phyloP scores from a whole-genome alignment of 2,113 vertebrate species.

The Pyxicephalus adspersus region DNA sequence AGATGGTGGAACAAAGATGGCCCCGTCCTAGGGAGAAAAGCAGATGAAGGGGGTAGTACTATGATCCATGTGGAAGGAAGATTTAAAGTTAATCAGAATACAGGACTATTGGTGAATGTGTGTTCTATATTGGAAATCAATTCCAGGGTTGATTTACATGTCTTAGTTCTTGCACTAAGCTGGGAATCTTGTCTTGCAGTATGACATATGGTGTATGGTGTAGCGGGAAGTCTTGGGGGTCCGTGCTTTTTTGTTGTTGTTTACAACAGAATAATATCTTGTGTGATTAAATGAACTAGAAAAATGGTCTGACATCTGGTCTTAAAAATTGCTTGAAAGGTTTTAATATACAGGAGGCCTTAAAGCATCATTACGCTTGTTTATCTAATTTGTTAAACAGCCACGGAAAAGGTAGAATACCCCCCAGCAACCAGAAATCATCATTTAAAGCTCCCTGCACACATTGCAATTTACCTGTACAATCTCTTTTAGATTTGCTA shows the following conservation, averaged over 20 bases:
- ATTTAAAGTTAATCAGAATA: slow-evolving; percentile 18
- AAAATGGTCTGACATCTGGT: slow-evolving; percentile 23
- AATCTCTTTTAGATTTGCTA: no score
- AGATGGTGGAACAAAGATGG: no score
- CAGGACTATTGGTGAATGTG: slow-evolving; percentile 9
- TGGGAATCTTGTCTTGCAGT: background rate
- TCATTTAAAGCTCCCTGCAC: no score
- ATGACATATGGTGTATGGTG: background rate
- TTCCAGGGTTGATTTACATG: slow-evolving; percentile 5
- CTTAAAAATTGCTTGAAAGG: background rate
- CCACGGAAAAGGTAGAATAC: no score
- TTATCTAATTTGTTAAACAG: no score
- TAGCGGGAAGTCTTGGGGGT: background rate
- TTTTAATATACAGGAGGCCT: no score
- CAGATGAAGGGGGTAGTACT: no score
- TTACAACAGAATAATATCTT: slow-evolving; percentile 1
- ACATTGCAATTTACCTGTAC: no score
- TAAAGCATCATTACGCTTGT: no score
- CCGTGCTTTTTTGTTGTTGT: background rate
- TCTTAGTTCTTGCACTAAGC: background rate
- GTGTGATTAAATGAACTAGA: slow-evolving; percentile 17
- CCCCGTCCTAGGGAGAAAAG: no score
- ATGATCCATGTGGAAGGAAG: no score
- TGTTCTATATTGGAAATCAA: slow-evolving; percentile 43
- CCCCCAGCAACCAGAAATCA: no score